Base-by-base conservation (phyloP, 2,797 vertebrate species). In the Acanthopagrus latus region DNA sequence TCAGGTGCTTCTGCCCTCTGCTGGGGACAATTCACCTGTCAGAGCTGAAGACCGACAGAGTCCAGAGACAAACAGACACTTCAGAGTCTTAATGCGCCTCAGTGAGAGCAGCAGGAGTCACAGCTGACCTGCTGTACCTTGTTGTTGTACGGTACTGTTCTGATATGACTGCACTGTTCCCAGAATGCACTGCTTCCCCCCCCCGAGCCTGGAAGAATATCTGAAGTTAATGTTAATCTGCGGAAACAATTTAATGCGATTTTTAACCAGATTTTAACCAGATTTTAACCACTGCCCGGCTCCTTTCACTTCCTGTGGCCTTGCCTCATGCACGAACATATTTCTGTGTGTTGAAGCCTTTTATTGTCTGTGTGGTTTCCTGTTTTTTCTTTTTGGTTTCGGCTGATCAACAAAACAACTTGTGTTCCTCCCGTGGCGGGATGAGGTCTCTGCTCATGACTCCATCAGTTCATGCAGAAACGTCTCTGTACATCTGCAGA, bases 101-200 rank as follows among this genome's bases (percentile, higher is more conserved):
- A 3, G 21, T n/a, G 48, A 21, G 20, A 23, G 41, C 58, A 21
- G 52, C 47, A 44, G 47, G 1, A 21, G 54, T 14, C 9, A 27
- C 25, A 14, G 23, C 25, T 63, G 65, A 57, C 5, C 2, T 46
- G 52, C 18, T 63, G 48, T 13, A 18, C 29, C 20, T 48, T 62
- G 50, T 43, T 76, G 55, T 85, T 85, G 18, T 70, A 77, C 16
- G 79, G 84, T 93, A 91, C 86, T 89, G 74, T 85, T 52, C 43
- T 84, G 16, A 66, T 60, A 38, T 60, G 3, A 86, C 87, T 89
- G 83, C 88, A 87, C 87, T 90, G 86, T 81, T 91, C 84, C 88
- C 88, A 90, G 76, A 93, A 91, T 93, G 93, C 92, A 93, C 91
- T 93, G 90, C 51, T 46, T 23, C 67, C 50, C 33, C 68, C 4